Evolutionary conservation across 2,113 vertebrate species (phyloP), one percentile per base, ranked within the genome.

Genomic region (Bungarus multicinctus): DNA sequence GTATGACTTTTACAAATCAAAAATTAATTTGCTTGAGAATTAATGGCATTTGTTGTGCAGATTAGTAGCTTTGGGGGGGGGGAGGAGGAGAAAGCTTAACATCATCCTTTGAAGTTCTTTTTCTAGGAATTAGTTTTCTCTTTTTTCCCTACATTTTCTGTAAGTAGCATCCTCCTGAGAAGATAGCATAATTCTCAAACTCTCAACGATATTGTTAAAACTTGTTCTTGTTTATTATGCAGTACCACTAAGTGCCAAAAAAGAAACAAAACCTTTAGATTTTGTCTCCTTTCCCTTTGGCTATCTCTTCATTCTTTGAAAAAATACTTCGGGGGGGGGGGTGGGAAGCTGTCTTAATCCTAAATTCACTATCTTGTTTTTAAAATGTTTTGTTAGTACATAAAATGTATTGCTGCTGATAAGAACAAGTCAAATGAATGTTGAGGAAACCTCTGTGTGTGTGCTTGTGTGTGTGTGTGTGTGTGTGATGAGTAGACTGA

Each of bases 321-420:
- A 0, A 3, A 1, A 90, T 90, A 47, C 85, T 2, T 0, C 25
- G 0, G 60, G 20, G 54, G 54, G 0, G 1, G 0, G 60, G 5
- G 20, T 20, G 1, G 2, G 3, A 3, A 22, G 6, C 18, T 39
- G 5, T 81, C 34, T 22, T 81, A 81, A 81, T 81, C 74, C 34
- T 81, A 43, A 18, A 30, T 14, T 9, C 11, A 16, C 14, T 39
- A 43, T 64, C 34, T 91, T 23, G 81, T 12, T 47, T 94, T 30
- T 93, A 9, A 87, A 91, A 93, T 23, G 5, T 91, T 50, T 6
- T 60, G 89, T 89, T 18, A 90, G 57, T 34, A 55, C 16, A 0
- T 85, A 52, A 89, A 20, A 89, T 0, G 58, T 57, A 16, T 0
- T 92, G 91, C 93, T 94, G 58, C 22, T 91, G 22, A 53, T 91